These are phyloP conservation scores for Bradysia coprophila DNA, from an alignment of 1,140 invertebrate genomes.

Conservation along the genomic window DNA sequence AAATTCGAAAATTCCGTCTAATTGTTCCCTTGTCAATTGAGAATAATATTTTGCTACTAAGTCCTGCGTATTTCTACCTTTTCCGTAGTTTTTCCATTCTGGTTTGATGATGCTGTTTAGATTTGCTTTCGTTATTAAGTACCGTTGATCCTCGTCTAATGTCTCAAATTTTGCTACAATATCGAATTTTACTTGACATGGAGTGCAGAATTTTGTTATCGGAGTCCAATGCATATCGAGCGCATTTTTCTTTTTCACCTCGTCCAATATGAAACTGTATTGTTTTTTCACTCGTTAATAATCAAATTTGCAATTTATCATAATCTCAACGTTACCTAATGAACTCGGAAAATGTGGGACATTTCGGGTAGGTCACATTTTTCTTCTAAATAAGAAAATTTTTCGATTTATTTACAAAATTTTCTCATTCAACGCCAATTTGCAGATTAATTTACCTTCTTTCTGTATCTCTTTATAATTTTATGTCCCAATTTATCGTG, in stretches of 20 bases:
- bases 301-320: no score
- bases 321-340: no score
- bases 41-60: slow-evolving; percentile 56
- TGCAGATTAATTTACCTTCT: slow-evolving; percentile 19
- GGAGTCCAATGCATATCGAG: slow-evolving; percentile 87
- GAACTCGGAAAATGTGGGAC: slow-evolving; percentile 60
- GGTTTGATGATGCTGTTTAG: slow-evolving; percentile 58
- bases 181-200: slow-evolving; percentile 74
- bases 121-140: slow-evolving; percentile 54
- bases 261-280: slow-evolving; percentile 50
- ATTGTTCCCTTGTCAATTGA: slow-evolving; percentile 45
- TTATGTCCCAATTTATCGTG: slow-evolving; percentile 58
- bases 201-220: slow-evolving; percentile 70
- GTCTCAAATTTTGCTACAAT: slow-evolving; percentile 81
- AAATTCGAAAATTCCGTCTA: slow-evolving; percentile 57
- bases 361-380: slow-evolving; percentile 26
- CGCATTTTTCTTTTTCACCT: slow-evolving; percentile 34
- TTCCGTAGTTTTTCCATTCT: slow-evolving; percentile 63
- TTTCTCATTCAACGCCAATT: neutral
- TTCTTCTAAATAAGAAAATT: slow-evolving; percentile 7
- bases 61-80: slow-evolving; percentile 45
- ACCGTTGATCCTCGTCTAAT: slow-evolving; percentile 66
- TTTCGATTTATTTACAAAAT: neutral
- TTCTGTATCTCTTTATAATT: slow-evolving; percentile 53
- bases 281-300: no score